These are phyloP conservation scores for Montipora capitata DNA, from an alignment of 92 coral and sea anemone genomes.

Conservation along the genomic window DNA sequence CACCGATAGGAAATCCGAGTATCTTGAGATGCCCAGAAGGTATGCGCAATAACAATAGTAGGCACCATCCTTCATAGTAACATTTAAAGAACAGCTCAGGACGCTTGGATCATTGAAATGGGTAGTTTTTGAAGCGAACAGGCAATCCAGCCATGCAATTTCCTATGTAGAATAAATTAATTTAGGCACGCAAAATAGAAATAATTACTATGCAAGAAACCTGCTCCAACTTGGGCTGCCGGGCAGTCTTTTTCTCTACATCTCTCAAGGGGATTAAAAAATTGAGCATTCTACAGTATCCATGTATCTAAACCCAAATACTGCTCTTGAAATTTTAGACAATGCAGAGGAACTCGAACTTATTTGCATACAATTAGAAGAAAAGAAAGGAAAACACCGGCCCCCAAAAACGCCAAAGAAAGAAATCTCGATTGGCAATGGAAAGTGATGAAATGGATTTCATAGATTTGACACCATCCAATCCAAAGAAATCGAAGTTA, in stretches of 20 bases:
- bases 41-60: too few species aligned
- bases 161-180: neutral
- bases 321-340: constrained; percentile 18
- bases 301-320: too few species aligned
- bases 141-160: neutral
- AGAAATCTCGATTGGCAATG: constrained; percentile 41
- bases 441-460: constrained; percentile 61
- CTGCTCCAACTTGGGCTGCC: neutral
- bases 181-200: neutral
- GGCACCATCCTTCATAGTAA: too few species aligned
- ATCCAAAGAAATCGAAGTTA: neutral
- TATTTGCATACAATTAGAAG: constrained; percentile 33
- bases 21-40: too few species aligned
- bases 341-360: constrained; percentile 51
- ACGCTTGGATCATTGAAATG: too few species aligned
- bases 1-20: too few species aligned
- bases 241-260: neutral
- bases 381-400: constrained; percentile 36
- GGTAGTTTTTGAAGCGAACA: too few species aligned
- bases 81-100: neutral
- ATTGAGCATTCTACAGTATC: neutral
- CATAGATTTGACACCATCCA: neutral
- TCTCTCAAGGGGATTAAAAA: neutral
- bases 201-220: neutral
- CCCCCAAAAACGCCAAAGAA: constrained; percentile 42